A percentile compares a stretch with the other conserved stretches of the same genome.
These are phyloP conservation scores for Euplexia lucipara DNA, from an alignment of 2,888 invertebrate genomes.

Conservation along the genomic window DNA sequence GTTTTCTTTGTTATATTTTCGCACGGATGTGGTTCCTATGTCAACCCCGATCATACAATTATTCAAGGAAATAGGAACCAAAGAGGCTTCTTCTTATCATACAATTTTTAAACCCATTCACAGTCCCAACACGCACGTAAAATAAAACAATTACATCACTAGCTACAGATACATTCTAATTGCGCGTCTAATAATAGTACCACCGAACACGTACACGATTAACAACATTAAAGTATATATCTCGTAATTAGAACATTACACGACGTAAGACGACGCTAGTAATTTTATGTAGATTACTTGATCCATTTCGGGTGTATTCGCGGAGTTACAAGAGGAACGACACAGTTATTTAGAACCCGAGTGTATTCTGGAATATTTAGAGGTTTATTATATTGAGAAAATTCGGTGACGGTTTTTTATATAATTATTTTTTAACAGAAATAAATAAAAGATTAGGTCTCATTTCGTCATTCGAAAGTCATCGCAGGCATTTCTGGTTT, in stretches of 20 bases:
- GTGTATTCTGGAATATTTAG: not conserved
- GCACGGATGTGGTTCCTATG: too few relatives aligned
- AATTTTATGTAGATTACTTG: slow-evolving; percentile 65
- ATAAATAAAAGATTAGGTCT: too few relatives aligned
- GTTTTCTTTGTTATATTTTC: too few relatives aligned
- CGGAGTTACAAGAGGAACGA: slow-evolving; percentile 41
- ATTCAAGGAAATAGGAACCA: not conserved
- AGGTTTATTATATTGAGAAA: not conserved
- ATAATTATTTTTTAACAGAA: too few relatives aligned
- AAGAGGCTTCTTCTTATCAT: not conserved
- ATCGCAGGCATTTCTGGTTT: too few relatives aligned
- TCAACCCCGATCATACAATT: too few relatives aligned
- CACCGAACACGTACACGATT: slow-evolving; percentile 58
- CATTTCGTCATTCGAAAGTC: too few relatives aligned
- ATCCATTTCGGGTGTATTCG: slow-evolving; percentile 49
- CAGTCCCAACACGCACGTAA: slow-evolving; percentile 16
- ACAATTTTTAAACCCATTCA: slow-evolving; percentile 20
- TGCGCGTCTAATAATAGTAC: slow-evolving; percentile 48
- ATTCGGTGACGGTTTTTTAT: not conserved
- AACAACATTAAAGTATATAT: slow-evolving; percentile 65
- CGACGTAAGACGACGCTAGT: slow-evolving; percentile 42
- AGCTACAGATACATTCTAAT: slow-evolving; percentile 54
- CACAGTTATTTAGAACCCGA: slow-evolving; percentile 24
- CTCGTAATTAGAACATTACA: slow-evolving; percentile 58
- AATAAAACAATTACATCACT: slow-evolving; percentile 53